A percentile compares a stretch with the other conserved stretches of the same genome.
These are phyloP conservation scores for Pseudanteris insignis DNA, from an alignment of 2,888 invertebrate species.

Conservation along the genomic window DNA sequence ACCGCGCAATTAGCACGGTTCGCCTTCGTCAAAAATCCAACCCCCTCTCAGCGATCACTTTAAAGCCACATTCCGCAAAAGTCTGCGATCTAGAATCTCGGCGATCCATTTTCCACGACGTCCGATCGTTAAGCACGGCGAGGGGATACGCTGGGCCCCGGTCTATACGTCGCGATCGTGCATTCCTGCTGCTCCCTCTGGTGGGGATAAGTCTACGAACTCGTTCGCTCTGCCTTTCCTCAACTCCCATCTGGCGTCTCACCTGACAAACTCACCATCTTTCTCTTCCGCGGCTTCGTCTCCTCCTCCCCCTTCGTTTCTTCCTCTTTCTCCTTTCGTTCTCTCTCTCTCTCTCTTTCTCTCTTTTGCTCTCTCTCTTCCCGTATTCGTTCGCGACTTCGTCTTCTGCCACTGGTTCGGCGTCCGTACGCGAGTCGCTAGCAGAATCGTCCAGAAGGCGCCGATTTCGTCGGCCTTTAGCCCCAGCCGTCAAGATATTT, in stretches of 20 bases:
- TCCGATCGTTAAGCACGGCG: slow-evolving; percentile 26
- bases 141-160: slow-evolving; percentile 25
- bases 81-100: background rate
- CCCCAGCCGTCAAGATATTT: background rate
- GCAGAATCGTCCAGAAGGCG: slow-evolving; percentile 6
- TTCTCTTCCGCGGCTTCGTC: slow-evolving; percentile 12
- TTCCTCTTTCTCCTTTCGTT: slow-evolving; percentile 10
- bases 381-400: slow-evolving; percentile 22
- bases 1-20: too few relatives aligned
- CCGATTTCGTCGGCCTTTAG: slow-evolving; percentile 2
- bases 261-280: slow-evolving; percentile 46
- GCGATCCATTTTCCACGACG: slow-evolving; percentile 1
- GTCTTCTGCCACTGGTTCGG: slow-evolving; percentile 40
- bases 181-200: slow-evolving; percentile 22
- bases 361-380: slow-evolving; percentile 13
- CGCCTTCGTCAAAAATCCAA: background rate
- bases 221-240: slow-evolving; percentile 45
- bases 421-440: slow-evolving; percentile 42
- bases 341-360: slow-evolving; percentile 4
- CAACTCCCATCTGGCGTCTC: slow-evolving; percentile 60
- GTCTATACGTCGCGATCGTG: slow-evolving; percentile 17
- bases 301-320: slow-evolving; percentile 17
- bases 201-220: slow-evolving; percentile 42
- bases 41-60: background rate
- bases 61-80: slow-evolving; percentile 11